Evolutionary conservation across 2,797 vertebrate genomes (phyloP).

Genomic region (Oryzias sinensis): DNA sequence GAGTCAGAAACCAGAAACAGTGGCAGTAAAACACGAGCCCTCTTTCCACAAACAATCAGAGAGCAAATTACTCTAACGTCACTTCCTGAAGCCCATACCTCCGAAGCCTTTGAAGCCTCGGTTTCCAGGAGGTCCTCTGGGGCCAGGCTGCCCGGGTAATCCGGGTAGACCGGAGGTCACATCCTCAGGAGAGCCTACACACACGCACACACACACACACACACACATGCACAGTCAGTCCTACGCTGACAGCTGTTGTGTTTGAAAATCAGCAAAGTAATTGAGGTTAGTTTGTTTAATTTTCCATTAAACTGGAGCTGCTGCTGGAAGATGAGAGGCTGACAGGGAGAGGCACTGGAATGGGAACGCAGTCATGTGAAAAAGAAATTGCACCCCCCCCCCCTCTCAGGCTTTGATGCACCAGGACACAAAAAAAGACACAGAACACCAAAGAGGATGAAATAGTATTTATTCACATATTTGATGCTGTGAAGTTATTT

Average conservation of each 20-base stretch:
- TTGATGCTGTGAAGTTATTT: no score
- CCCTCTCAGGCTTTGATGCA: no score
- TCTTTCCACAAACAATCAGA: no score
- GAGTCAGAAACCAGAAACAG: no score
- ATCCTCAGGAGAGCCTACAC: slow-evolving; percentile 2
- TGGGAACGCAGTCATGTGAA: slow-evolving; percentile 18
- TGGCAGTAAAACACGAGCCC: no score
- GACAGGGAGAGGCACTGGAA: slow-evolving; percentile 25
- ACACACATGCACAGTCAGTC: not conserved
- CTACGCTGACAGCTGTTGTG: no score
- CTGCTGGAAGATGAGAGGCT: slow-evolving; percentile 51
- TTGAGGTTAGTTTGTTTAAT: not conserved
- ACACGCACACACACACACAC: slow-evolving; percentile 20
- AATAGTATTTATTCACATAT: no score
- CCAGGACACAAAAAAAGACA: no score
- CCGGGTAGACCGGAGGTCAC: slow-evolving; percentile 6
- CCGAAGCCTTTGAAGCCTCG: slow-evolving; percentile 59
- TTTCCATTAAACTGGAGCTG: slow-evolving; percentile 29
- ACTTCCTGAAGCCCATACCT: slow-evolving; percentile 45
- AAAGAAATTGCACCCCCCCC: no score
- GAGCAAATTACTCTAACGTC: no score
- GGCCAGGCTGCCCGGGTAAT: slow-evolving; percentile 47
- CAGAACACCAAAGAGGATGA: no score
- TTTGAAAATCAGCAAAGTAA: not conserved
- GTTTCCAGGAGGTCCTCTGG: slow-evolving; percentile 52